Conservation (phyloP, 2,797 vertebrate species). For the Clamator glandarius region DNA sequence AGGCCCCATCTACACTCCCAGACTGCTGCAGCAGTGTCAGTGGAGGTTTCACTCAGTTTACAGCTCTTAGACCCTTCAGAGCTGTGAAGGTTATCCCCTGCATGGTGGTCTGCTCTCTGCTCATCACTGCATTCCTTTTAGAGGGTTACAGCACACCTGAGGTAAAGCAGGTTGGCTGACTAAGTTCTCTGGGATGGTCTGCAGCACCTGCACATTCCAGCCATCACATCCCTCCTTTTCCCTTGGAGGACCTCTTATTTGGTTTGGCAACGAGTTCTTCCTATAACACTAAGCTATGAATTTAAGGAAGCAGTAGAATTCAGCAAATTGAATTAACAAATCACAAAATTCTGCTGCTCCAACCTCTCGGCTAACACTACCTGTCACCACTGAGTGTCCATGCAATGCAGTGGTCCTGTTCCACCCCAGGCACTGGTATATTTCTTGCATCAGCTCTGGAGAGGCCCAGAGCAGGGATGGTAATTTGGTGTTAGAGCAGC, state of each 20-base stretch:
- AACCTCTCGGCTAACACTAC: background rate
- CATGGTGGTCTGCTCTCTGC: fast-evolving
- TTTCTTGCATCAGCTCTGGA: background rate
- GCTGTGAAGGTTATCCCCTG: fast-evolving
- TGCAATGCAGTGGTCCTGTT: fast-evolving
- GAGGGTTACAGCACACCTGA: fast-evolving
- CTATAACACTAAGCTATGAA: background rate
- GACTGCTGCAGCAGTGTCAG: fast-evolving
- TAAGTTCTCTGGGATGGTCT: background rate
- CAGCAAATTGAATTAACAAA: background rate
- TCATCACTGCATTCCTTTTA: background rate
- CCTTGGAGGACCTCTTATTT: background rate
- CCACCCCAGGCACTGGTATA: background rate
- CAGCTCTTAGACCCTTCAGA: background rate
- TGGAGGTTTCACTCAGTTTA: fast-evolving
- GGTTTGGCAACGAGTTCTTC: background rate
- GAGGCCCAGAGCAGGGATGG: fast-evolving
- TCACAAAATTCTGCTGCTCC: background rate
- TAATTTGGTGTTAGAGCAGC: background rate
- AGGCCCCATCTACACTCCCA: fast-evolving
- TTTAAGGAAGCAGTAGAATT: background rate
- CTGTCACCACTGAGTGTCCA: background rate
- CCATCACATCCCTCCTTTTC: fast-evolving
- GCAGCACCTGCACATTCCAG: fast-evolving
- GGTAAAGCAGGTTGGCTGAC: background rate